Evolutionary conservation across 2,797 vertebrate genomes (phyloP).

Genomic region (Sebastes matsubarae): DNA sequence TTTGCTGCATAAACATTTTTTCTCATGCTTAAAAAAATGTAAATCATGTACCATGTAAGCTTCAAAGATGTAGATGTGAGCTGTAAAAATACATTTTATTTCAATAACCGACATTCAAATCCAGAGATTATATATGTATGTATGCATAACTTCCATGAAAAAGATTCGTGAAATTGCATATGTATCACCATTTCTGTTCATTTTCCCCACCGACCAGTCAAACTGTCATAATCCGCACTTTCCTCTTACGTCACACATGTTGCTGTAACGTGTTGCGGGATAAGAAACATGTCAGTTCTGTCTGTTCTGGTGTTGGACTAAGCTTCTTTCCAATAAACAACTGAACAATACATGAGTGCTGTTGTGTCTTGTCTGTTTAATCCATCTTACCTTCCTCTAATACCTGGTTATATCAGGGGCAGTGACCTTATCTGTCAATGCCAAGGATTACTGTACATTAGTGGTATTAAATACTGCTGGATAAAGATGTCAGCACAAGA

Average conservation of each 20-base stretch:
- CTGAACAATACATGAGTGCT: conserved; percentile 40
- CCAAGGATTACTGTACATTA: conserved; percentile 55
- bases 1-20: neutral
- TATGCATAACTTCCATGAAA: neutral
- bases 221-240: neutral
- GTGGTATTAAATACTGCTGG: conserved; percentile 15
- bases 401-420: conserved; percentile 52
- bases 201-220: neutral
- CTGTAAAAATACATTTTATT: neutral
- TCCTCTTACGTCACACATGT: neutral
- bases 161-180: neutral
- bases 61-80: neutral
- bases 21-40: neutral
- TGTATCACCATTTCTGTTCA: neutral
- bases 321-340: conserved; percentile 73
- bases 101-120: neutral
- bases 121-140: neutral
- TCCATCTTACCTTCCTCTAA: conserved; percentile 72
- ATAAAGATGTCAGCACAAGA: neutral
- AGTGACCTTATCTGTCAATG: conserved; percentile 59
- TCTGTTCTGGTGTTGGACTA: conserved; percentile 39
- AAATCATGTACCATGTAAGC: neutral
- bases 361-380: conserved; percentile 66
- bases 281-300: conserved; percentile 3
- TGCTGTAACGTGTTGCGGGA: conserved; percentile 23